phyloP scores from a whole-genome alignment of 2,113 vertebrate genomes.

The Neotoma lepida region DNA sequence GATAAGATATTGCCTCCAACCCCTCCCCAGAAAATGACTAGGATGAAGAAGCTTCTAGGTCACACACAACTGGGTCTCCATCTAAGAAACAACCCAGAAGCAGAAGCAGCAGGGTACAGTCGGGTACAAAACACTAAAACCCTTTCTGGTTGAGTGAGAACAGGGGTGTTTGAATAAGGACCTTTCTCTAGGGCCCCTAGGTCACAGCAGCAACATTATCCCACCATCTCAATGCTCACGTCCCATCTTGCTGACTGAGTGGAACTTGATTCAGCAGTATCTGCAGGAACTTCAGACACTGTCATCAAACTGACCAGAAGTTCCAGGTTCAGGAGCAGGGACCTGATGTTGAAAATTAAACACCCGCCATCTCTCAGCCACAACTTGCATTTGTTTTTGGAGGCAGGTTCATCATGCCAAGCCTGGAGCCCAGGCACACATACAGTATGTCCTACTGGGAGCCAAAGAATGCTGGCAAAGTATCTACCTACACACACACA shows the following conservation, averaged over 20 bases:
- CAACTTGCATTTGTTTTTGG: neutral
- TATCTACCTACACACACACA: neutral
- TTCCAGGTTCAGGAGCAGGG: neutral
- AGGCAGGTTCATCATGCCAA: neutral
- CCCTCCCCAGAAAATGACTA: rapidly evolving
- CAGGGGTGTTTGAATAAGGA: too few relatives aligned
- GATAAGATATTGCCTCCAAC: too few relatives aligned
- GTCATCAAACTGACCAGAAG: neutral
- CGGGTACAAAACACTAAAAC: neutral
- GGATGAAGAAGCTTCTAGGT: rapidly evolving
- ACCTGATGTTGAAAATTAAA: too few relatives aligned
- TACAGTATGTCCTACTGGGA: neutral
- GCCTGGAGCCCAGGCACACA: too few relatives aligned
- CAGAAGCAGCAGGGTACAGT: rapidly evolving
- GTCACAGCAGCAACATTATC: neutral
- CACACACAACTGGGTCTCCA: neutral
- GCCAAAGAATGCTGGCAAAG: neutral
- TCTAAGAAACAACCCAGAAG: neutral
- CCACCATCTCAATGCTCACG: too few relatives aligned
- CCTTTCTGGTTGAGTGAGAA: rapidly evolving
- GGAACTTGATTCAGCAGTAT: neutral
- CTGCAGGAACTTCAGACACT: neutral
- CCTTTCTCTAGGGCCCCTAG: neutral
- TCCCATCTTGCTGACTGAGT: rapidly evolving
- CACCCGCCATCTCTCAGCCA: rapidly evolving